Percentiles rank a stretch among this genome's conserved stretches.
Conservation (phyloP, 37 sponge, comb jelly and placozoan genomes). For the Petrosia ficiformis region DNA sequence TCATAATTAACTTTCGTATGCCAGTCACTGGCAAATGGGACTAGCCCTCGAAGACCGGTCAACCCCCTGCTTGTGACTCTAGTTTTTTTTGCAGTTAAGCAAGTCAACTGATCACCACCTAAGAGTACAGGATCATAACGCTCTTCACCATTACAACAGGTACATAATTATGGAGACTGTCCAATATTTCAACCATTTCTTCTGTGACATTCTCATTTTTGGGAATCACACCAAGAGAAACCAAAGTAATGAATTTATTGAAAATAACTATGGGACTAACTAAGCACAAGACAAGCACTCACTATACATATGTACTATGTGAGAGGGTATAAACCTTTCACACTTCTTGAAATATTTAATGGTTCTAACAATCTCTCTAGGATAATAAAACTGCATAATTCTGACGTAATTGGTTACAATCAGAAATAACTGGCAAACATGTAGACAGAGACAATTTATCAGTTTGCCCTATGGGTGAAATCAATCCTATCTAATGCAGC, state of each 20-base stretch:
- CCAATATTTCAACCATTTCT: slow-evolving; percentile 18
- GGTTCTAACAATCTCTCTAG: slow-evolving; percentile 6
- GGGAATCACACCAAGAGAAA: slow-evolving; percentile 10
- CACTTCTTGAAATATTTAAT: slow-evolving; percentile 12
- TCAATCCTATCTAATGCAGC: slow-evolving; percentile 18
- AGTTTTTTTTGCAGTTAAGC: neutral
- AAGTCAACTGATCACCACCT: slow-evolving; percentile 25
- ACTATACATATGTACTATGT: slow-evolving; percentile 11
- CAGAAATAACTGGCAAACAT: slow-evolving; percentile 7
- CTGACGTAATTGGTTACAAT: slow-evolving; percentile 1
- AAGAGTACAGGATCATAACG: neutral
- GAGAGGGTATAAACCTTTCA: slow-evolving; percentile 2
- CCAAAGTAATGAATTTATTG: neutral
- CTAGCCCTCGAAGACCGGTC: slow-evolving; percentile 6
- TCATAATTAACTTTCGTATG: slow-evolving; percentile 23
- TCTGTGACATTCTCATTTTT: slow-evolving; percentile 12
- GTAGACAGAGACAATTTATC: neutral
- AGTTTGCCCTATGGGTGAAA: slow-evolving; percentile 14
- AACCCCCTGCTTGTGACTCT: neutral
- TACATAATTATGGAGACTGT: slow-evolving; percentile 9
- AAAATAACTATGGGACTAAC: neutral
- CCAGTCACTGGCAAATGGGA: slow-evolving; percentile 16
- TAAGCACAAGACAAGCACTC: neutral
- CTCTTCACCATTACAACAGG: neutral
- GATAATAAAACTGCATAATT: slow-evolving; percentile 15